Conservation (phyloP, 2,113 vertebrate species). For the Rhinolophus sinicus region DNA sequence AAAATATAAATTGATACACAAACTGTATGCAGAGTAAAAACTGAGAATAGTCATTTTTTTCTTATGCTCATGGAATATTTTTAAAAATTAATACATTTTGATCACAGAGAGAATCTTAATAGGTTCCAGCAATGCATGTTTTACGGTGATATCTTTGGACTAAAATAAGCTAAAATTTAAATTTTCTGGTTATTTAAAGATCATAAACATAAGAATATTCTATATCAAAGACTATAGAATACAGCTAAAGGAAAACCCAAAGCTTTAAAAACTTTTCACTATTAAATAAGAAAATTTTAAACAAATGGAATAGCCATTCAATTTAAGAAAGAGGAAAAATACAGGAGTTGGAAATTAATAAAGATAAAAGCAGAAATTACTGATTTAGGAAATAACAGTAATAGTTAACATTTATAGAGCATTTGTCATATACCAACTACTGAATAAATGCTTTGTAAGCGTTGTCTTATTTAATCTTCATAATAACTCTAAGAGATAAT, state of each 20-base stretch:
- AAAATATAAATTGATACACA: not conserved
- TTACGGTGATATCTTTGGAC: not conserved
- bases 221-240: not conserved
- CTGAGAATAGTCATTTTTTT: not conserved
- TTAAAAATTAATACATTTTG: not conserved
- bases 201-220: constrained; percentile 4
- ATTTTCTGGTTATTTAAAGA: not conserved
- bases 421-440: constrained; percentile 54
- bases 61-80: not conserved
- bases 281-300: constrained; percentile 47
- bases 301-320: constrained; percentile 65
- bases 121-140: not conserved
- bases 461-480: constrained; percentile 68
- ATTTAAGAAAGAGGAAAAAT: constrained; percentile 73
- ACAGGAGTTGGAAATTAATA: constrained; percentile 61
- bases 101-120: not conserved
- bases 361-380: constrained; percentile 69
- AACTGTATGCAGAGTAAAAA: not conserved
- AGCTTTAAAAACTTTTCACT: constrained; percentile 52
- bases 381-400: constrained; percentile 40
- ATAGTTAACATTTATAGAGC: constrained; percentile 47
- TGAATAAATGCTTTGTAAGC: constrained; percentile 46
- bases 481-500: constrained; percentile 51
- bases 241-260: not conserved
- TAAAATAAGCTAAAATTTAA: not conserved